Evolutionary conservation across 2,113 vertebrate genomes (phyloP).

Genomic region (Ochotona curzoniae): DNA sequence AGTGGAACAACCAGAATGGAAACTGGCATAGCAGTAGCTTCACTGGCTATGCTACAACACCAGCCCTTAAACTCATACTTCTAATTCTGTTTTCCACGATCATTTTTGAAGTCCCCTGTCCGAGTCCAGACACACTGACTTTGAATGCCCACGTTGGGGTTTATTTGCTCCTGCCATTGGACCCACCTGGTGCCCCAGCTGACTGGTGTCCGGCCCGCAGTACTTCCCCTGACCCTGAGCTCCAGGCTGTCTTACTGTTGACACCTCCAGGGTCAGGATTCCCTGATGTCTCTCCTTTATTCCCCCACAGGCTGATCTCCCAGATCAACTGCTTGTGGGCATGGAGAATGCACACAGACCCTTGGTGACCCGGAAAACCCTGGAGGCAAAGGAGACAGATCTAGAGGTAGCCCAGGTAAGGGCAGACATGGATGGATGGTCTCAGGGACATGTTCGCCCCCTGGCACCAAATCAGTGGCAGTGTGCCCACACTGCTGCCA

Average conservation of each 20-base stretch:
- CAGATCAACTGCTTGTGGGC: slow-evolving; percentile 73
- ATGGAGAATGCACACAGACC: slow-evolving; percentile 85
- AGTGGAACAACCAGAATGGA: no score
- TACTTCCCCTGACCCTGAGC: background rate
- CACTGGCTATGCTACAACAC: no score
- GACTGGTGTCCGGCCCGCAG: background rate
- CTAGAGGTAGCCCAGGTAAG: slow-evolving; percentile 74
- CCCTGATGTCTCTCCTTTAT: background rate
- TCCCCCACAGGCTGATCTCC: slow-evolving; percentile 75
- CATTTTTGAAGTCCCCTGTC: background rate
- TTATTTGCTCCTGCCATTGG: background rate
- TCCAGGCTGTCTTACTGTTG: background rate
- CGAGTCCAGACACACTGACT: background rate
- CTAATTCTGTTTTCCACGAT: background rate
- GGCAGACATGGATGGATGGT: background rate
- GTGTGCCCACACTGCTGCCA: no score
- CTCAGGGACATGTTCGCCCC: background rate
- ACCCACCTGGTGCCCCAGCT: background rate
- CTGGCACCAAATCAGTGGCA: background rate
- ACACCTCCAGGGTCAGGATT: background rate
- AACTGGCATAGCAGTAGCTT: no score
- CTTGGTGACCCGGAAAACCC: slow-evolving; percentile 80
- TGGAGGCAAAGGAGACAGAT: slow-evolving; percentile 41
- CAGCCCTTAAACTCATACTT: no score
- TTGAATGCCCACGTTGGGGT: background rate